These are phyloP conservation scores for Agapostemon virescens DNA, from an alignment of 2,888 invertebrate species.

Conservation along the genomic window DNA sequence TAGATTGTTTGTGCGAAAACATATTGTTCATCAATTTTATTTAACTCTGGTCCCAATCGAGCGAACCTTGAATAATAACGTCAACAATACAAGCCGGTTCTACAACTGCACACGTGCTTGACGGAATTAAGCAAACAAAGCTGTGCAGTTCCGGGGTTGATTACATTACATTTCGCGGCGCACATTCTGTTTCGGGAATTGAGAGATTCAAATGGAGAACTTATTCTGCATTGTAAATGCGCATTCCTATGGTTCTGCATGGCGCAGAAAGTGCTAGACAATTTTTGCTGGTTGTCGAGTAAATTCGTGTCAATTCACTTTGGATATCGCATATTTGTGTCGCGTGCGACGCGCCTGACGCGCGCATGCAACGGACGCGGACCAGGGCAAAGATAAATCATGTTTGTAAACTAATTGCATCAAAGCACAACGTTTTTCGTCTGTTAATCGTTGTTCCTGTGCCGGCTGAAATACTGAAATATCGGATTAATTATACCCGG, in stretches of 20 bases:
- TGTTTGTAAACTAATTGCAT: conserved; percentile 51
- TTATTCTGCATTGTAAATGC: conserved; percentile 44
- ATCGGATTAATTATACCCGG: conserved; percentile 28
- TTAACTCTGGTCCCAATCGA: not conserved
- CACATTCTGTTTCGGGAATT: conserved; percentile 1
- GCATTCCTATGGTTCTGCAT: conserved; percentile 26
- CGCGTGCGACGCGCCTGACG: conserved; percentile 32
- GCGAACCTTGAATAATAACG: not conserved
- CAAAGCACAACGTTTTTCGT: conserved; percentile 34
- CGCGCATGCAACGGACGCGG: conserved; percentile 22
- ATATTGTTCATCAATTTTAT: not conserved
- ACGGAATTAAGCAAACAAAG: conserved; percentile 11
- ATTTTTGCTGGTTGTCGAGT: conserved; percentile 51
- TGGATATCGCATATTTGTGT: conserved; percentile 53
- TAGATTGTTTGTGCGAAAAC: not conserved
- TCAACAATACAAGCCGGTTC: not conserved
- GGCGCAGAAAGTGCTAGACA: conserved; percentile 53
- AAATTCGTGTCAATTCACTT: conserved; percentile 63
- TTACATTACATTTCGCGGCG: conserved; percentile 17
- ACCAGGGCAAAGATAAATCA: conserved; percentile 51
- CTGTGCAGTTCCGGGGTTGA: conserved; percentile 3
- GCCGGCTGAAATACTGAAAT: not conserved
- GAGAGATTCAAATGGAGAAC: conserved; percentile 17
- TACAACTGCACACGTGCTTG: not conserved
- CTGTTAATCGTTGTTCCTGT: not conserved